Base-by-base conservation (phyloP, 2,888 invertebrate species). In the Stenchaetothrips biformis region DNA sequence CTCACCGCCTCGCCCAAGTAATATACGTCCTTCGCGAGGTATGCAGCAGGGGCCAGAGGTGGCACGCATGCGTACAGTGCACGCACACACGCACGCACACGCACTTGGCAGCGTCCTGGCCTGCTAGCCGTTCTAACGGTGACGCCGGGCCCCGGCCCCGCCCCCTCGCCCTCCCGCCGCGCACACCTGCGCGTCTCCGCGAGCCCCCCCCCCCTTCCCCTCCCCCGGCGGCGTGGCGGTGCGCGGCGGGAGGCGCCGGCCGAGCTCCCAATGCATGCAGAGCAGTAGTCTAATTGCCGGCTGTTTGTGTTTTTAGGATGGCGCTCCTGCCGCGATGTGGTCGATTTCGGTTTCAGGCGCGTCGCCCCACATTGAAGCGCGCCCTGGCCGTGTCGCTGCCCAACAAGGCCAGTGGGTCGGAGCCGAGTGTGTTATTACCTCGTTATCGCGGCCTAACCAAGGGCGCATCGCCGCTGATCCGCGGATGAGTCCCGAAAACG, bases 91-190 rank as follows among this genome's bases (percentile, higher is more conserved):
- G 25, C 67, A 13, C 53, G 25, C 67, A 13, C 53, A 13, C 53
- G 67, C 67, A 74, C 67, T 74, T 74, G 67, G 67, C 67, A 74
- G 67, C n/a, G 21, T 25, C 25, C 25, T 21, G 67, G 25, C 67
- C 67, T 7, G 67, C 67, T 6, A 21, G 67, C 67, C 53, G 21
- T 21, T 11, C 67, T 74, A 74, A 74, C 67, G 67, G 67, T 74
- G 67, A 25, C 67, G 67, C 67, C 67, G 21, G 21, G 7, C 67
- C 11, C 25, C 25, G 13, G 67, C 21, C 67, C 67, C 67, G 67
- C 67, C 25, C 67, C 67, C 21, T 25, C 67, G 18, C 59, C 67
- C 21, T 9, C 67, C 8, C 67, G 7, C 21, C 25, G n/a, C 67
- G 21, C 67, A 37, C 37, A 37, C 67, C 7, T 11, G 25, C 67